Base-by-base conservation (phyloP, 2,797 vertebrate species). In the Cossypha heuglini region DNA sequence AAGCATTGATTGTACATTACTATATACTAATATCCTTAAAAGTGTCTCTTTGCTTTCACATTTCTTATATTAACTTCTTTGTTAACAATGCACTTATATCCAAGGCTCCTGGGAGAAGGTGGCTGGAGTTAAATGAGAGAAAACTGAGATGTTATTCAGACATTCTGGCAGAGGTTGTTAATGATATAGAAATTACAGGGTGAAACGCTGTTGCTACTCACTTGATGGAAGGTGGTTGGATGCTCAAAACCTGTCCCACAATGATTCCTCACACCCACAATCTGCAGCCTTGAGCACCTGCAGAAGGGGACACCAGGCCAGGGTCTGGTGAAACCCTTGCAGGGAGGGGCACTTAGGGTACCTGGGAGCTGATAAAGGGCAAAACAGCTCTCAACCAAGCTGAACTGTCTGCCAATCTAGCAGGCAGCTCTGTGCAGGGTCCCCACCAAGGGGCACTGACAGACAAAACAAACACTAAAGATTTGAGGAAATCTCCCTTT, bases 301-400 rank as follows among this genome's bases (percentile, higher is more conserved):
- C 20, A 33, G 6, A 11, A 13, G 8, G 20, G 67, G 24, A 15
- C 24, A 5, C 19, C 0, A 0, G 0, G 24, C 9, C 45, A 21
- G 8, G 9, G 19, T 64, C 28, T 38, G 38, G 9, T 13, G 25
- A 45, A 52, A 22, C 18, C 14, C 25, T 13, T 45, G 26, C 5
- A 10, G 20, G 7, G 18, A 46, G 33, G 11, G 25, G 10, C 31
- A 13, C 5, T 16, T 31, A 2, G 0, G 10, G 38, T 9, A 18
- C 29, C 38, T 31, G 16, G 33, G 4, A 52, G 38, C 29, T 33
- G 68, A 40, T 11, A 45, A 52, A 66, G 16, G 1, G 1, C 38
- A 31, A 7, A 31, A 45, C 45, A 72, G 28, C 52, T 35, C 16
- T 9, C 25, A 12, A 0, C 16, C 29, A 31, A 21, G 45, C 17